Percentiles rank a stretch among this genome's conserved stretches.
Evolutionary conservation across 2,797 vertebrate species (phyloP).

Genomic region (Acanthurus tractus): DNA sequence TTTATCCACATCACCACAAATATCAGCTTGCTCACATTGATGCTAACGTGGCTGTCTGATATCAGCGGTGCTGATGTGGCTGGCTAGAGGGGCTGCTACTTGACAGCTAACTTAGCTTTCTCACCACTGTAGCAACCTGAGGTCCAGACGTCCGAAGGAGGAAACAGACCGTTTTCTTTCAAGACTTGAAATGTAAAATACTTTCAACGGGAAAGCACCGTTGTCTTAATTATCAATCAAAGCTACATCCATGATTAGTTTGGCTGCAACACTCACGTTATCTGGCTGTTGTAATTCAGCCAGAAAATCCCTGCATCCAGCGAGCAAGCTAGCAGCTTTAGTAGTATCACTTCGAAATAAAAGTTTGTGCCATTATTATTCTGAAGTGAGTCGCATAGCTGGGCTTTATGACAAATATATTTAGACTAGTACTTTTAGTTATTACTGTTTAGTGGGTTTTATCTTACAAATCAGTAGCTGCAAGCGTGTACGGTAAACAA

Average conservation of each 20-base stretch:
- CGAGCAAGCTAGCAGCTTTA: slow-evolving; percentile 54
- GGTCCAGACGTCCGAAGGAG: slow-evolving; percentile 34
- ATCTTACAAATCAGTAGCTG: neutral
- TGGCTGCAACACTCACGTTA: slow-evolving; percentile 37
- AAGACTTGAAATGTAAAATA: neutral
- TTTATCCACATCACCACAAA: neutral
- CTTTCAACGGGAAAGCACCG: slow-evolving; percentile 20
- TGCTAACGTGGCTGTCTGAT: slow-evolving; percentile 53
- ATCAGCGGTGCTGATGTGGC: slow-evolving; percentile 77
- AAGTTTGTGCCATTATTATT: neutral
- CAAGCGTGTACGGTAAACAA: rapidly evolving
- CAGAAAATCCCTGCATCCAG: slow-evolving; percentile 79
- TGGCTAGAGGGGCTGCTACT: slow-evolving; percentile 36
- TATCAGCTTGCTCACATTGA: slow-evolving; percentile 17
- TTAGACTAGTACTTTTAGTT: rapidly evolving
- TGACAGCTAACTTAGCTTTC: slow-evolving; percentile 74
- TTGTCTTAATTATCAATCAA: slow-evolving; percentile 29
- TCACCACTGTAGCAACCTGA: slow-evolving; percentile 45
- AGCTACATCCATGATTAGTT: slow-evolving; percentile 59
- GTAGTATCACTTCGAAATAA: slow-evolving; percentile 72
- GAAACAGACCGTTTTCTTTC: slow-evolving; percentile 10
- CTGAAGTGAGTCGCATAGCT: rapidly evolving
- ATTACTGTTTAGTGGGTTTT: rapidly evolving
- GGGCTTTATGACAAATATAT: rapidly evolving
- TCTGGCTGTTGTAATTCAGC: slow-evolving; percentile 47